Base-by-base conservation (phyloP, 1,140 invertebrate genomes). In the Drosophila suzukii region DNA sequence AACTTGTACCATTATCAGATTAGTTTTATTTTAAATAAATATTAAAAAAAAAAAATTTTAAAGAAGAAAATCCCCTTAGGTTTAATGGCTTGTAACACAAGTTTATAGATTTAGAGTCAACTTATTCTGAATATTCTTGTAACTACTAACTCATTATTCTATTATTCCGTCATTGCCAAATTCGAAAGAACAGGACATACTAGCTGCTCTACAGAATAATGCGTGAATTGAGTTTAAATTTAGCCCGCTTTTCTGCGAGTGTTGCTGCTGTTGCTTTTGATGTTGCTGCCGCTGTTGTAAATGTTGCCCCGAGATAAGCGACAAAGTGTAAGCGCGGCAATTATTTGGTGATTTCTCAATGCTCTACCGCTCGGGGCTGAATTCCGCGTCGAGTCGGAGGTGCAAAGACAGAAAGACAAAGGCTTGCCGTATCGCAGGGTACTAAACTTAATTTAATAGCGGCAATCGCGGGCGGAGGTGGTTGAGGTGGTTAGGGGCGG, bases 301-400 rank as follows among this genome's bases (percentile, higher is more conserved):
- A 88, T 80, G 84, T 80, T 83, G 84, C 72, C 76, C 71, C 70
- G 70, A 89, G 85, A 88, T 89, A 88, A 88, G 77, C 84, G 78
- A 89, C 84, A 89, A 89, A 89, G 81, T 90, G 81, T 89, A 89
- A 89, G 81, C 85, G 70, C 68, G 66, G 84, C 81, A 89, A 89
- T 89, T 89, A 89, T 89, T 90, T 84, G 81, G 85, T 80, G 85
- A 89, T 89, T 89, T 89, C 66, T 89, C 84, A 90, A 88, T 68
- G 67, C 53, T 39, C 46, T 54, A 34, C 30, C 50, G 53, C 51
- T 13, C 24, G n/a, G 6, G 49, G 47, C 46, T 6, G 12, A 34
- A 54, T 20, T 43, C 34, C 12, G 58, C 41, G 44, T 38, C 44
- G 53, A 59, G 36, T 57, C 44, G 63, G 36, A 63, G 34, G 59